A percentile compares a stretch with the other conserved stretches of the same genome.
These are phyloP conservation scores for Pipistrellus pygmaeus DNA, from an alignment of 2,797 vertebrate genomes.

Conservation along the genomic window DNA sequence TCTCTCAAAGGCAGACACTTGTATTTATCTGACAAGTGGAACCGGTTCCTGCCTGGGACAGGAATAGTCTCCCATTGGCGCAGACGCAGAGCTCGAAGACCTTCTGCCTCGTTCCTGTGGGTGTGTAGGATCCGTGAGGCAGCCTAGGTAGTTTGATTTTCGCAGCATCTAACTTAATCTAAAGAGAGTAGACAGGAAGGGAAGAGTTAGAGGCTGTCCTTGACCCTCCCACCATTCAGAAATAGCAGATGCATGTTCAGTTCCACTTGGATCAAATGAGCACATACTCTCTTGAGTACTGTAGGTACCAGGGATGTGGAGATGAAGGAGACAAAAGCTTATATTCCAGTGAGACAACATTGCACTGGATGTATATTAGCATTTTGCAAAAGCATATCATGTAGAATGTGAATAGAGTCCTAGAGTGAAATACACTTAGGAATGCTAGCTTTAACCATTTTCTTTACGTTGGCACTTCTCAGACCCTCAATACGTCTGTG, in stretches of 20 bases:
- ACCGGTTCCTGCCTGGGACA: constrained; percentile 95
- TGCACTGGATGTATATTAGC: not conserved
- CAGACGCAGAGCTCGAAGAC: constrained; percentile 98
- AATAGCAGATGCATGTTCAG: not conserved
- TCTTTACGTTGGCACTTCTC: not conserved
- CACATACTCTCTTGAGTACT: not conserved
- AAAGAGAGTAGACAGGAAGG: constrained; percentile 70
- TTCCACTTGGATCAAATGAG: not conserved
- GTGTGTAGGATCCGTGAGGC: constrained; percentile 94
- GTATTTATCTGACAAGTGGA: constrained; percentile 98
- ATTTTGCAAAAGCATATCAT: not conserved
- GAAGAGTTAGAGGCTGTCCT: constrained; percentile 63
- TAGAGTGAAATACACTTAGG: not conserved
- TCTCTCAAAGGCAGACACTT: constrained; percentile 96
- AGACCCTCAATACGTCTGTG: not conserved
- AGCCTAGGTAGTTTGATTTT: constrained; percentile 96
- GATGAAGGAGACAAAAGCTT: not conserved
- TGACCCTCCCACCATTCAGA: not conserved
- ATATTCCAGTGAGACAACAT: not conserved
- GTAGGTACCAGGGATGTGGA: not conserved
- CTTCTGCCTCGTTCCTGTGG: constrained; percentile 94
- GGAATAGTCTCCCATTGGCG: constrained; percentile 96
- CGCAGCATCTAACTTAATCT: constrained; percentile 96
- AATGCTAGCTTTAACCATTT: not conserved
- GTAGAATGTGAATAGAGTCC: not conserved